Conservation (phyloP, 1,140 invertebrate genomes). For the Dolichoris vasculosae region DNA sequence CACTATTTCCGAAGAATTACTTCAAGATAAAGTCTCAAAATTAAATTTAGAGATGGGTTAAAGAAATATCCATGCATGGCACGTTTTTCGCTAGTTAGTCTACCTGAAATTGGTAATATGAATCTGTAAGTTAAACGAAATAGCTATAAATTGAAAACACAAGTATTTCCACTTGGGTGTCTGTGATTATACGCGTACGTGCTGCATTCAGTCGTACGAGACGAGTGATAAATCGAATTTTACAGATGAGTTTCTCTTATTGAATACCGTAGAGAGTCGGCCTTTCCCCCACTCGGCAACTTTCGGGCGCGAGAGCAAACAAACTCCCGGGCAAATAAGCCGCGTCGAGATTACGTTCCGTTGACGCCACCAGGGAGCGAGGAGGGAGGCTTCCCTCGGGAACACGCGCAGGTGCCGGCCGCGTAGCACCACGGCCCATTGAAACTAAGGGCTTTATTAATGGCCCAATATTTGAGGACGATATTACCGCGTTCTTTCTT, state of each 20-base stretch:
- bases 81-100: not conserved
- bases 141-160: not conserved
- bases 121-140: not conserved
- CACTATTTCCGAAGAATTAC: too few relatives aligned
- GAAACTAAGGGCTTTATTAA: conserved; percentile 69
- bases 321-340: conserved; percentile 68
- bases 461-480: conserved; percentile 71
- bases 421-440: conserved; percentile 65
- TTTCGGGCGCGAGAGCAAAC: conserved; percentile 63
- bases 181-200: not conserved
- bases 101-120: not conserved
- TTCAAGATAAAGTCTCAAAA: too few relatives aligned
- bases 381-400: conserved; percentile 55
- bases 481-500: conserved; percentile 59
- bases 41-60: too few relatives aligned
- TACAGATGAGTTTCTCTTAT: conserved; percentile 71
- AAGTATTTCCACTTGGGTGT: not conserved
- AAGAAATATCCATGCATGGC: not conserved
- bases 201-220: not conserved
- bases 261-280: conserved; percentile 59
- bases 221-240: conserved; percentile 52
- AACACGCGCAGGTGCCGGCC: conserved; percentile 68
- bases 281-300: not conserved
- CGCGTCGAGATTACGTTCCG: conserved; percentile 54
- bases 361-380: not conserved